Base-by-base conservation (phyloP, 2,888 invertebrate species). In the Thymelicus acteon region DNA sequence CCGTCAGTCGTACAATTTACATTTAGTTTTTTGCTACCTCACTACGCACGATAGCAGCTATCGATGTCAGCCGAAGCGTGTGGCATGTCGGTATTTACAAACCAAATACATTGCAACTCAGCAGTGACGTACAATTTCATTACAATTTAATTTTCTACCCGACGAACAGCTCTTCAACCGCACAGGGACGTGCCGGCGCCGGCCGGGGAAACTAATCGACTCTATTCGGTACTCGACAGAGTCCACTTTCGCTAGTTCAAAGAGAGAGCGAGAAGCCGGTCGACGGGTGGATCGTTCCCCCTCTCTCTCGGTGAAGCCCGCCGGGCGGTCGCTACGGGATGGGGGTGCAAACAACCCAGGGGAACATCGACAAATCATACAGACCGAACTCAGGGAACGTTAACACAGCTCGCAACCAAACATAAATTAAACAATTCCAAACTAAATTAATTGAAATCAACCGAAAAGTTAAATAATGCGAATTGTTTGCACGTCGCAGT, bases 291-390 rank as follows among this genome's bases (percentile, higher is more conserved):
- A 44, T 4, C 44, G 40, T 67, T 75, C 77, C 71, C 74, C 37
- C 75, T 76, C 75, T 76, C 73, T 72, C 76, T 75, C 76, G 66
- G 67, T 49, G 60, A 49, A 60, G 40, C 24, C n/a, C 58, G n/a
- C n/a, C 37, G 74, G 72, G 71, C 70, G 69, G 68, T 75, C 80
- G 72, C 78, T 81, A 82, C 77, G 76, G 85, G 84, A 80, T 83
- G 86, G 80, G 81, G 83, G 87, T 87, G 89, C 89, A 83, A 86
- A 87, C 83, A 88, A 86, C 85, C 87, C 86, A 86, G 72, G 73
- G 73, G 73, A 74, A 76, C 76, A 76, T 76, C 73, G 75, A 76
- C 77, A 76, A 76, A 74, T 80, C 79, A 85, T 80, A 81, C 80
- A 84, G 81, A 85, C 80, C 78, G 79, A 85, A 76, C 75, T 79